A percentile compares a stretch with the other conserved stretches of the same genome.
These are phyloP conservation scores for Harpalus rufipes DNA, from an alignment of 2,888 invertebrate genomes.

Conservation along the genomic window DNA sequence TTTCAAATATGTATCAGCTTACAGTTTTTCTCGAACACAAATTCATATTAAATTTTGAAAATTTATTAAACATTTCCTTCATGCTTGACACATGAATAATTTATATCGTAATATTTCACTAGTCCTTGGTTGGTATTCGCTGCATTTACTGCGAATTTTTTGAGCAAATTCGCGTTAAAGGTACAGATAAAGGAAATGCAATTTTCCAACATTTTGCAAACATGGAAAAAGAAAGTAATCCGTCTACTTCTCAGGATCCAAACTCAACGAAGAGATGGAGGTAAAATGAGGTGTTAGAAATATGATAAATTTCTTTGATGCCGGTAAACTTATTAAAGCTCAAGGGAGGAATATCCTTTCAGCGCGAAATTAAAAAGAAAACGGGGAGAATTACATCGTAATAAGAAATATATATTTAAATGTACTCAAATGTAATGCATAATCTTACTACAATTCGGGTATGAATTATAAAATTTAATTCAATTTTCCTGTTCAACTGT, in stretches of 20 bases:
- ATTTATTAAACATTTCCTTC: neutral
- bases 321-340: conserved; percentile 39
- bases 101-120: neutral
- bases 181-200: conserved; percentile 16
- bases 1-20: neutral
- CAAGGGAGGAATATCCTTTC: conserved; percentile 29
- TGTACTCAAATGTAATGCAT: neutral
- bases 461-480: neutral
- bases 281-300: conserved; percentile 38
- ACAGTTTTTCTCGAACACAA: neutral
- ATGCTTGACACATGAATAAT: neutral
- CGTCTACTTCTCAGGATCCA: neutral
- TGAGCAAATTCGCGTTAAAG: conserved; percentile 1
- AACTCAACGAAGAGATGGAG: neutral
- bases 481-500: neutral
- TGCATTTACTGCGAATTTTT: conserved; percentile 8
- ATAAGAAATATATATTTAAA: conserved; percentile 27
- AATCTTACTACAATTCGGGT: neutral
- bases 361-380: conserved; percentile 2
- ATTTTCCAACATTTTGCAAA: conserved; percentile 45
- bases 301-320: conserved; percentile 31
- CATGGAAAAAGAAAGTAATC: conserved; percentile 35
- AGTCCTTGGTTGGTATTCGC: neutral
- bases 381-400: conserved; percentile 10
- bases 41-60: conserved; percentile 1